Percentiles rank a stretch among this genome's conserved stretches.
phyloP scores from a whole-genome alignment of 2,888 invertebrate species.

The Amitus sp. region DNA sequence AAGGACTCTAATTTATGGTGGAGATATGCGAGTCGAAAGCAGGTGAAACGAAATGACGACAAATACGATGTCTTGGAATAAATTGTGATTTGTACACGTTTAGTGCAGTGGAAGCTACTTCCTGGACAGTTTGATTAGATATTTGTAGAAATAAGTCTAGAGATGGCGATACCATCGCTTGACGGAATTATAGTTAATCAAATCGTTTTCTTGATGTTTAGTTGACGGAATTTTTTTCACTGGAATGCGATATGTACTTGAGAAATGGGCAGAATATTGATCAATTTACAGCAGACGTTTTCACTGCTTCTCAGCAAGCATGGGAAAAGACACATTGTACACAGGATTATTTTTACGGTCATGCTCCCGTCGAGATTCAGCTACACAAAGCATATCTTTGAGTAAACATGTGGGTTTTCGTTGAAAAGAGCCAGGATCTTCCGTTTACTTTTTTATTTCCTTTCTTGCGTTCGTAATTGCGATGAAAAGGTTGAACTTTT shows the following conservation, averaged over 20 bases:
- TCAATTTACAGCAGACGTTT: background rate
- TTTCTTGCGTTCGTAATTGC: background rate
- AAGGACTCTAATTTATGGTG: slow-evolving; percentile 46
- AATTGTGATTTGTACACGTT: slow-evolving; percentile 2
- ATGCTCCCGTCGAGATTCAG: slow-evolving; percentile 20
- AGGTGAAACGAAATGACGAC: slow-evolving; percentile 39
- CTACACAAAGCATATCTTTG: slow-evolving; percentile 32
- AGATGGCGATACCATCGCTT: too few relatives aligned
- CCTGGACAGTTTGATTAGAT: too few relatives aligned
- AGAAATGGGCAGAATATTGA: slow-evolving; percentile 4
- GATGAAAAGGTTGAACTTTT: background rate
- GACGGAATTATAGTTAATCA: too few relatives aligned
- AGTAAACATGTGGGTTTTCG: slow-evolving; percentile 28
- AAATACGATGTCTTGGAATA: background rate
- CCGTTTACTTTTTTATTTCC: background rate
- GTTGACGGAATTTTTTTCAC: too few relatives aligned
- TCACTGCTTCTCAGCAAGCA: background rate
- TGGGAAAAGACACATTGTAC: slow-evolving; percentile 22
- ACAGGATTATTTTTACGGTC: slow-evolving; percentile 33
- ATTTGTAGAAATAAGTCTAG: too few relatives aligned
- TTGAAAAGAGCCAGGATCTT: background rate
- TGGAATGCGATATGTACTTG: too few relatives aligned
- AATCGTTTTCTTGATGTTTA: too few relatives aligned
- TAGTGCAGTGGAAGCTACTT: background rate
- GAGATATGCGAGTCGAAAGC: slow-evolving; percentile 46